Evolutionary conservation across 2,888 invertebrate genomes (phyloP), one percentile per base, ranked within the genome.

Genomic region (Phyllotreta striolata): DNA sequence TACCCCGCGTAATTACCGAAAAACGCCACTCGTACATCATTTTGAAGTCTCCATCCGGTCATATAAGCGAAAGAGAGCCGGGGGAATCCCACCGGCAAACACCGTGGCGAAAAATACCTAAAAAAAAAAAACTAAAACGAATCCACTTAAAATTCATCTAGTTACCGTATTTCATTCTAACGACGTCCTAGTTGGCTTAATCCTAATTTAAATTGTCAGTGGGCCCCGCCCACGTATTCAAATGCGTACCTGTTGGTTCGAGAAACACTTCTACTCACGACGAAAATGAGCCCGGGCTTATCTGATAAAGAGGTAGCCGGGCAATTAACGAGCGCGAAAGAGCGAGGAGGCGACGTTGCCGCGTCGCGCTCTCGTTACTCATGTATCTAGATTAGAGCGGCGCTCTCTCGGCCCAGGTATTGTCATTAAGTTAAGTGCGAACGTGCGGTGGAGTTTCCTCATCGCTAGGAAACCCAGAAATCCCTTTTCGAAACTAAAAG

Each of bases 181-280:
- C 71, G 69, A 69, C 71, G 59, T 71, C 66, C 69, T 49, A 65
- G 54, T 58, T 58, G 58, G 73, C 63, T 70, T 72, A 70, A 72
- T 69, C 70, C 71, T 72, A 74, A 74, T 74, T 74, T 72, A 73
- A 65, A 70, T 71, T 74, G 74, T 74, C 75, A 74, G 72, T 65
- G 52, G 63, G 70, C 62, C 69, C 69, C 75, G 75, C 75, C 75
- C 65, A 69, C 70, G 57, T 69, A 71, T 75, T 73, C 71, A 73
- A 73, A 74, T 72, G 39, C 38, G 70, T 71, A 72, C 72, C 73
- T 72, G 68, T 67, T 67, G 67, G 65, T 47, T 51, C 35, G 24
- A 52, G 24, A 24, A 52, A 52, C 52, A 52, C 52, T 52, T 52
- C 52, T 38, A 41, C 41, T 56, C 56, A 62, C 57, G 43, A 43